Evolutionary conservation across 2,888 invertebrate species (phyloP).

Genomic region (Omphaloscelis lunosa): DNA sequence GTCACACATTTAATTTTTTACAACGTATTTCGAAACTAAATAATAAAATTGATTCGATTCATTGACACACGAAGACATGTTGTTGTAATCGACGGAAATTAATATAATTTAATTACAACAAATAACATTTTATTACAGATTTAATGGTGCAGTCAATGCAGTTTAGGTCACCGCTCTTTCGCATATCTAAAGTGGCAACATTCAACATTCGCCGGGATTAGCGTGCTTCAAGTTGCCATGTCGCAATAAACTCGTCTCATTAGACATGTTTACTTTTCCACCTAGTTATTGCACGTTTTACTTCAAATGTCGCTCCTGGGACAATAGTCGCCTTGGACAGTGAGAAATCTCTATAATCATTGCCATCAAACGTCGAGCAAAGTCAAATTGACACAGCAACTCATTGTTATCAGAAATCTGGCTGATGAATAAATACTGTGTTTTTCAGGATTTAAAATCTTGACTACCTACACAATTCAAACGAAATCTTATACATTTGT

Average conservation of each 20-base stretch:
- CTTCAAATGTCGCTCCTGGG: constrained; percentile 48
- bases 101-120: constrained; percentile 37
- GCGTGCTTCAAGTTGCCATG: constrained; percentile 54
- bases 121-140: constrained; percentile 35
- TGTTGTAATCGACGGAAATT: constrained; percentile 35
- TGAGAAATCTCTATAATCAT: constrained; percentile 65
- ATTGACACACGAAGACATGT: constrained; percentile 16
- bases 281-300: constrained; percentile 54
- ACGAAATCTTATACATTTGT: constrained; percentile 18
- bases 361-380: constrained; percentile 60
- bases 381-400: constrained; percentile 56
- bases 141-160: constrained; percentile 22
- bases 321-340: constrained; percentile 66
- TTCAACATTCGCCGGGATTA: constrained; percentile 61
- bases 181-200: constrained; percentile 60
- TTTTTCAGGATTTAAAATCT: constrained; percentile 25
- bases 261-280: constrained; percentile 64
- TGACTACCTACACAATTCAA: background rate
- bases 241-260: constrained; percentile 70
- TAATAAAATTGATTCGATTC: constrained; percentile 33
- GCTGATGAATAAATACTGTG: constrained; percentile 7
- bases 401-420: constrained; percentile 47
- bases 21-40: constrained; percentile 23
- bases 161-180: constrained; percentile 42
- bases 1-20: constrained; percentile 22